phyloP scores from a whole-genome alignment of 2,113 vertebrate species.

The Oryzias celebensis region DNA sequence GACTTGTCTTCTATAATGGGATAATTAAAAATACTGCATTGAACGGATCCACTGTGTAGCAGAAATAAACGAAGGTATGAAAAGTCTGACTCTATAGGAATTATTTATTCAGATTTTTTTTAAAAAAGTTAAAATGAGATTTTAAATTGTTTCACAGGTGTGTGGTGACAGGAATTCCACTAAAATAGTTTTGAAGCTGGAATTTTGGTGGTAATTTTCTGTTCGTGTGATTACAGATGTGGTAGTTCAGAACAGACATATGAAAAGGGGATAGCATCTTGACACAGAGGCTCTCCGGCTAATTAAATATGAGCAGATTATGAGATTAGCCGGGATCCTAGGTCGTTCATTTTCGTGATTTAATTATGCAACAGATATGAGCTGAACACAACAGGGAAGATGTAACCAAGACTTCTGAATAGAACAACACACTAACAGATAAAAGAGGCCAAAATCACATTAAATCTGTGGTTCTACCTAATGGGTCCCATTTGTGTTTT shows the following conservation, averaged over 20 bases:
- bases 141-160: no score
- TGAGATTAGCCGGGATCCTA: constrained; percentile 57
- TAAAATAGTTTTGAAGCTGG: no score
- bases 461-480: neutral
- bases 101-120: no score
- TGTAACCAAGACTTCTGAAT: constrained; percentile 39
- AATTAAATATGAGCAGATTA: constrained; percentile 65
- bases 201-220: no score
- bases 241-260: constrained; percentile 6
- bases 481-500: neutral
- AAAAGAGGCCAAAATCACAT: neutral
- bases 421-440: neutral
- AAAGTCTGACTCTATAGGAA: no score
- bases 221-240: neutral
- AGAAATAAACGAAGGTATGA: no score
- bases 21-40: no score
- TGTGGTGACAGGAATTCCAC: no score
- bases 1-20: no score
- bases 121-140: no score
- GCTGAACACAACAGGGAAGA: constrained; percentile 16
- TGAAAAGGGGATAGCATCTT: neutral
- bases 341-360: constrained; percentile 53
- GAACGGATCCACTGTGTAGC: no score
- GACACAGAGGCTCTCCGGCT: constrained; percentile 26
- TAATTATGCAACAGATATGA: constrained; percentile 51